Evolutionary conservation across 2,797 vertebrate genomes (phyloP), one percentile per base, ranked within the genome.

Genomic region (Aphelocoma californica): DNA sequence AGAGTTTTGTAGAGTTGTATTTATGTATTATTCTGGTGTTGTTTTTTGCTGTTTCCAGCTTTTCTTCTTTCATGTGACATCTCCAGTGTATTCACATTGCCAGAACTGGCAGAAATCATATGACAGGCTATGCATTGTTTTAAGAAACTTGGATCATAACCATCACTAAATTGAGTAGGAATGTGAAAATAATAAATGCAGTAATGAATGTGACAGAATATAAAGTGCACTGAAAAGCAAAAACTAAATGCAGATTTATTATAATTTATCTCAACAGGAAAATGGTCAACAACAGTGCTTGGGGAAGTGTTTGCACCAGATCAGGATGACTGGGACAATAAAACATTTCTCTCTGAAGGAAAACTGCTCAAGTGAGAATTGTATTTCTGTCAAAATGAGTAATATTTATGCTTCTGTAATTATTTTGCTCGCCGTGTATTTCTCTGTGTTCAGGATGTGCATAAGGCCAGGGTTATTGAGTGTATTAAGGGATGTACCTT

Each of bases 271-370:
- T 97, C 81, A 82, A 95, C 97, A 99, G 99, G 98, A 57, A 98
- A 98, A 51, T 97, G 98, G 98, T 98, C 98, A 67, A 98, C 98
- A 51, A 98, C 98, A 5, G 98, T 98, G 62, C 97, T 99, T 73
- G 99, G 99, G 51, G 98, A 99, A 94, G 98, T 99, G 67, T 99
- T 98, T 95, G 98, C 98, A 79, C 98, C 98, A 17, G 99, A 99
- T 97, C 98, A 98, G 31, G 99, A 99, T 90, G 99, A 99, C 96
- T 99, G 98, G 98, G 98, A 98, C 97, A 99, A 99, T 97, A 99
- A 99, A 98, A 99, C 99, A 3, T 99, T 98, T 74, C 90, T 98
- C 73, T 98, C 98, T 91, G 98, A 99, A 97, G 98, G 98, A 97
- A 98, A 98, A 83, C 96, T 98, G 81, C 98, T 98, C 77, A 98